Evolutionary conservation across 2,888 invertebrate species (phyloP), one percentile per base, ranked within the genome.

Genomic region (Onchidella celtica): DNA sequence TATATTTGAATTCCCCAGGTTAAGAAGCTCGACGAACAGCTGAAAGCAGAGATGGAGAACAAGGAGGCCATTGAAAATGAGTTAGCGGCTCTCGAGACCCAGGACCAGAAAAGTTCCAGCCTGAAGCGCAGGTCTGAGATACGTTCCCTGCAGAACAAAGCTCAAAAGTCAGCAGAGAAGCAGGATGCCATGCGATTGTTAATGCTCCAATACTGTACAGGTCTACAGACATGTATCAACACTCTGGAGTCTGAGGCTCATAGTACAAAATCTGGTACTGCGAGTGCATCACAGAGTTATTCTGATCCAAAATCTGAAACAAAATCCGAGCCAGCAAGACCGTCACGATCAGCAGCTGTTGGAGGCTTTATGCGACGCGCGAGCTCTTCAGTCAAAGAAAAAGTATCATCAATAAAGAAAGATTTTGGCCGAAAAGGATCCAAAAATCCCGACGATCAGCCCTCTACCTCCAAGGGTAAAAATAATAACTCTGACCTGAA

Each of bases 201-300:
- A 86, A 97, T 98, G 96, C 94, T 99, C 86, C 98, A 98, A 94
- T 97, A 97, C 93, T 99, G 98, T 94, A 97, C 98, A 3, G 98
- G 97, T 2, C 95, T 98, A 82, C 98, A 98, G 91, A 95, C 96
- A 88, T 96, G 96, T 92, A 95, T 96, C 65, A 73, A 73, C 27
- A 63, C 79, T 11, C 47, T 79, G 27, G 79, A 79, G 34, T 27
- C 29, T 4, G 70, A 79, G 40, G 79, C 32, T 2, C 27, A 34
- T 11, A 29, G 11, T 14, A 9, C 11, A 29, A 73, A 29, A 32
- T 21, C 38, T 36, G 6, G 11, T 36, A n/a, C 69, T 34, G n/a
- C 34, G 2, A 36, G 36, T 69, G 24, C 27, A 65, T 27, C 21
- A 6, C 24, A 38, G 21, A 70, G 14, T 38, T 27, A n/a, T 17